These are phyloP conservation scores for Sipunculus nudus DNA, from an alignment of 2,888 invertebrate species.

Conservation along the genomic window DNA sequence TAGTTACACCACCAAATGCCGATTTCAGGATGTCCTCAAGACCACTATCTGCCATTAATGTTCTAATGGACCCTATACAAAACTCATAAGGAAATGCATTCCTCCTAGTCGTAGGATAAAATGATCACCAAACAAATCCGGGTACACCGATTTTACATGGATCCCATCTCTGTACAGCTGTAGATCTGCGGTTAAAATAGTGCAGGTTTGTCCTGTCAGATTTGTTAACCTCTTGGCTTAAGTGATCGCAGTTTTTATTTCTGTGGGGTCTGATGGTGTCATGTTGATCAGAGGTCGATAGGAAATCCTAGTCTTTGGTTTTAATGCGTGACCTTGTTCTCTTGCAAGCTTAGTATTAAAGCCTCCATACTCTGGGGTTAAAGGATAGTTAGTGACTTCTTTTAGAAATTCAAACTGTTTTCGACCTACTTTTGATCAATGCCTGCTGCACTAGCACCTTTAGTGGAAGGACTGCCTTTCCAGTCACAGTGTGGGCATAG, in stretches of 20 bases:
- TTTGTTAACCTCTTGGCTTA: conserved; percentile 21
- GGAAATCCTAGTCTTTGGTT: conserved; percentile 23
- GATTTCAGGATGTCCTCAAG: conserved; percentile 33
- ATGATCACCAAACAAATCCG: conserved; percentile 20
- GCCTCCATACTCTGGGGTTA: conserved; percentile 26
- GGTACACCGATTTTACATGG: conserved; percentile 37
- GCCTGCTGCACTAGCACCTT: not conserved
- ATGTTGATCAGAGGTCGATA: conserved; percentile 32
- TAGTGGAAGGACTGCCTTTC: not conserved
- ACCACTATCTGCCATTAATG: conserved; percentile 39
- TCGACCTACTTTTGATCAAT: not conserved
- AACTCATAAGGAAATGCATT: conserved; percentile 45
- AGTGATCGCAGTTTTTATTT: conserved; percentile 27
- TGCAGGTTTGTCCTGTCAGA: conserved; percentile 16
- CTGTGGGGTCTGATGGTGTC: conserved; percentile 28
- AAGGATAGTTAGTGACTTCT: not conserved
- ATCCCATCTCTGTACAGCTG: conserved; percentile 29
- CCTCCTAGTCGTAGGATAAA: conserved; percentile 38
- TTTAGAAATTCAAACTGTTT: conserved; percentile 22
- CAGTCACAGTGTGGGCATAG: no score
- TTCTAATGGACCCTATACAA: conserved; percentile 36
- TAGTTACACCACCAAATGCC: conserved; percentile 37
- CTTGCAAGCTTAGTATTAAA: conserved; percentile 28
- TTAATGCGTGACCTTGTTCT: conserved; percentile 17
- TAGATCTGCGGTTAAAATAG: conserved; percentile 34